Evolutionary conservation across 1,140 invertebrate species (phyloP), one percentile per base, ranked within the genome.

Genomic region (Nomia melanderi): DNA sequence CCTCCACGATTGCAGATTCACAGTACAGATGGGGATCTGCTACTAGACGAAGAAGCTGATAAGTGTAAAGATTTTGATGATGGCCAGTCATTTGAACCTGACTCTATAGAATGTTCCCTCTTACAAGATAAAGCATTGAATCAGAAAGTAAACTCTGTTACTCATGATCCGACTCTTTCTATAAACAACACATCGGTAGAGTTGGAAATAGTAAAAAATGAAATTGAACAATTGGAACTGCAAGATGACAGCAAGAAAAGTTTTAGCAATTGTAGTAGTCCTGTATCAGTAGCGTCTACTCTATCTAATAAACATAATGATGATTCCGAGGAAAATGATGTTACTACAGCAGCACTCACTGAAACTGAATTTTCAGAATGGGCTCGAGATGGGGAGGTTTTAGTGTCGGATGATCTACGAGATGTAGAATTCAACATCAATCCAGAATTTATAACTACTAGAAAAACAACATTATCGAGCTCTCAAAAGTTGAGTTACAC

Each of bases 361-460:
- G 97, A 97, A 89, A 97, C 96, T 0, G 96, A 97, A 87, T 91
- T 97, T 14, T 97, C 96, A 0, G 96, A 97, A 89, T 97, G 96
- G 96, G 96, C 96, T 0, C 93, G 95, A 1, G 96, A 97, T 80
- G 95, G 95, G 78, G 95, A 94, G 25, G 91, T 85, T 8, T 85
- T 92, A 5, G 95, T 96, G 1, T 94, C 96, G 4, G 96, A 96
- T 76, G 95, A 96, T 85, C 93, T 96, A 62, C 94, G 94, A 33
- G 95, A 96, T 72, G 93, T 94, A 50, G 94, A 95, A 57, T 94
- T 95, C 64, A 92, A 93, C 33, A 90, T 95, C 0, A 94, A 95
- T 82, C 92, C 93, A 0, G 92, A 93, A 62, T 93, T 92, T 75
- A 90, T 93, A 6, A 93, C 92, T 11, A 87, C 91, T 56, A 88